Evolutionary conservation across 2,113 vertebrate genomes (phyloP).

Genomic region (Tursiops truncatus): DNA sequence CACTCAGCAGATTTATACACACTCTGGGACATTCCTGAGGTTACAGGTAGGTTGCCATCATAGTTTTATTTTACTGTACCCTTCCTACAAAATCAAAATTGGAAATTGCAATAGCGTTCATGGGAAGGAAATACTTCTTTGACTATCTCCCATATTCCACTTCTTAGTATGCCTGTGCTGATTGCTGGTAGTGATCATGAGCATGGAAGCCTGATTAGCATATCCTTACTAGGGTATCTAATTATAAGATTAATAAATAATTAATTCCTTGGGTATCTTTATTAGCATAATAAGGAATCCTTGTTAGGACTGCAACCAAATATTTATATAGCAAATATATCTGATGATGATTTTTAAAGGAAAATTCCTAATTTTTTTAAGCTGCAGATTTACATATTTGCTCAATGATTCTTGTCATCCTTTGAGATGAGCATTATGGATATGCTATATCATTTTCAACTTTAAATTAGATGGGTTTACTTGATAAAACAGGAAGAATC

Average conservation of each 20-base stretch:
- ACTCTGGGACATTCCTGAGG: background rate
- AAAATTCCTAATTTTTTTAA: background rate
- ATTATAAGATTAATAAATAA: background rate
- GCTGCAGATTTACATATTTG: background rate
- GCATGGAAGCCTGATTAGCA: background rate
- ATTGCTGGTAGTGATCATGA: background rate
- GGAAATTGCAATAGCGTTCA: background rate
- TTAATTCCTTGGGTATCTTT: background rate
- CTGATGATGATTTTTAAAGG: background rate
- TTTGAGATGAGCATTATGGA: background rate
- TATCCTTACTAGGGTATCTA: background rate
- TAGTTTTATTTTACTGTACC: background rate
- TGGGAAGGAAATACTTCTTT: background rate
- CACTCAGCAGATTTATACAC: background rate
- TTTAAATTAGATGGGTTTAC: background rate
- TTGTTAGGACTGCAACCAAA: background rate
- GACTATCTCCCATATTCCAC: background rate
- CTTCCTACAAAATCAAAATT: background rate
- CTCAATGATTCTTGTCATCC: background rate
- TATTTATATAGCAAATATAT: background rate
- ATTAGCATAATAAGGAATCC: background rate
- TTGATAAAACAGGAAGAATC: background rate
- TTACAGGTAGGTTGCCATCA: background rate
- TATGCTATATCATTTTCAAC: background rate
- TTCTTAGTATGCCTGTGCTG: background rate